Base-by-base conservation (phyloP, 2,888 invertebrate genomes). In the Holacanthella duospinosa region DNA sequence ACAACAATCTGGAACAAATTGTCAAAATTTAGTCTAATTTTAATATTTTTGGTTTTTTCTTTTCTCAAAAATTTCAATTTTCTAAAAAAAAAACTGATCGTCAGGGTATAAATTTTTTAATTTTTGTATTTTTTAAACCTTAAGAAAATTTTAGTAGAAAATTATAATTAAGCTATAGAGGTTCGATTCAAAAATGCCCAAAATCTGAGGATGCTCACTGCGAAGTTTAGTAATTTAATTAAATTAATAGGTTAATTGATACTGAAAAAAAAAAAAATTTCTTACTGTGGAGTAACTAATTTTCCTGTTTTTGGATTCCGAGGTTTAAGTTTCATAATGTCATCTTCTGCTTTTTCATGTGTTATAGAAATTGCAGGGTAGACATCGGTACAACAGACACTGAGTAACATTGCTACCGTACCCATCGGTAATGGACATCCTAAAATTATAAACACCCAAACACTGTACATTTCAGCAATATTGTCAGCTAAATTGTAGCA, bases 401-500 rank as follows among this genome's bases (percentile, higher is more conserved):
- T 80, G 75, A 80, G 77, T 68, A 81, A 74, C 74, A 81, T 81
- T 4, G 80, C 80, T 72, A 80, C 78, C 64, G 80, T 79, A 64
- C 80, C 79, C 65, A 81, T 75, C 1, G 81, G 80, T 44, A 81
- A 75, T 2, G 81, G 81, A 68, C 80, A 77, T 9, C 68, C 54
- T 12, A 73, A 55, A 9, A 69, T 60, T 25, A 72, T 68, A 43
- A 72, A 72, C 3, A 69, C 27, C 43, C 43, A 59, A 9, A 59
- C 59, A 26, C 55, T 55, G 59, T 59, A 80, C 77, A 96, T 95
- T 82, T 96, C 95, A 71, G 95, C 95, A 80, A 96, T 95, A 82
- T 96, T 96, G 72, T 93, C 93, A 73, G 95, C 94, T 68, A 96
- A 81, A 68, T 94, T 94, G 81, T 96, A 96, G 59, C 94, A 94